A percentile compares a stretch with the other conserved stretches of the same genome.
phyloP scores from a whole-genome alignment of 1,140 invertebrate species.

The Nasonia longicornis region DNA sequence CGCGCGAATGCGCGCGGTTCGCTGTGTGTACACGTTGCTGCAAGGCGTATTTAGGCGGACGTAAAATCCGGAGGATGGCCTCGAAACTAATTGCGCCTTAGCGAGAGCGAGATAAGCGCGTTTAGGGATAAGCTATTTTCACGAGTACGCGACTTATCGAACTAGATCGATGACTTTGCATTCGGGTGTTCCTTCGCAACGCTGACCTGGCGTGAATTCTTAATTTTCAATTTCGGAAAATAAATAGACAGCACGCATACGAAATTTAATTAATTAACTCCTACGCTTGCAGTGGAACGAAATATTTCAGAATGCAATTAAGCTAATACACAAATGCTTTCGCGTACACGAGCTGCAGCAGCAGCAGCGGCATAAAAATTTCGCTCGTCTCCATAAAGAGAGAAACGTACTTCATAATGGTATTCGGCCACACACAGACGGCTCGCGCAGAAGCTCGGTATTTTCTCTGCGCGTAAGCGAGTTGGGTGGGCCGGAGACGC shows the following conservation, averaged over 20 bases:
- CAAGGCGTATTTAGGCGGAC: constrained; percentile 22
- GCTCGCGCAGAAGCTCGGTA: neutral
- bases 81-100: too few relatives aligned
- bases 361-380: neutral
- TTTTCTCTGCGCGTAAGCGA: neutral
- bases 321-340: neutral
- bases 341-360: neutral
- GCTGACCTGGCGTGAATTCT: too few relatives aligned
- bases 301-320: neutral
- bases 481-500: neutral
- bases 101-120: too few relatives aligned
- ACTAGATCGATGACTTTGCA: too few relatives aligned
- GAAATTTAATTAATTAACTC: too few relatives aligned
- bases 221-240: too few relatives aligned
- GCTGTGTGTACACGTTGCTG: neutral
- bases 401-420: constrained; percentile 1
- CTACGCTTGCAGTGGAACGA: neutral
- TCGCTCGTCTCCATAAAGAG: neutral
- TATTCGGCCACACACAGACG: neutral
- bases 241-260: too few relatives aligned
- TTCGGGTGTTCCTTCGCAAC: too few relatives aligned
- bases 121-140: too few relatives aligned
- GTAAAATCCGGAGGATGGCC: neutral
- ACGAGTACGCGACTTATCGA: too few relatives aligned
- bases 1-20: neutral